Percentiles rank a stretch among this genome's conserved stretches.
These are phyloP conservation scores for Megamerina dolium DNA, from an alignment of 2,888 invertebrate species.

Conservation along the genomic window DNA sequence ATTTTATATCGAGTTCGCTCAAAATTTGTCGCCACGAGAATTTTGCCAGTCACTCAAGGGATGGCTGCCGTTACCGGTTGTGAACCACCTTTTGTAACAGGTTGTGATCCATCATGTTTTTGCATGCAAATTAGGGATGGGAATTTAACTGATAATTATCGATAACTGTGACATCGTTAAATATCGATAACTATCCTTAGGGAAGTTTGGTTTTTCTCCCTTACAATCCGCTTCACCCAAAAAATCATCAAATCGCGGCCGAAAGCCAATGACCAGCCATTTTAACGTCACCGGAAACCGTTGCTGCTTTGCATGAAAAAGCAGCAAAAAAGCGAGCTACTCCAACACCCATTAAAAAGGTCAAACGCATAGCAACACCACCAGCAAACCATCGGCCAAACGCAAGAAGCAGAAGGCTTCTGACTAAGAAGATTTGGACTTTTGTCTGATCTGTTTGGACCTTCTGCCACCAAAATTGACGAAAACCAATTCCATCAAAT, in stretches of 20 bases:
- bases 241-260: background rate
- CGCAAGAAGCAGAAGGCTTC: too few relatives aligned
- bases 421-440: too few relatives aligned
- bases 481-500: too few relatives aligned
- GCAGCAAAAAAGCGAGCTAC: background rate
- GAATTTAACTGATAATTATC: background rate
- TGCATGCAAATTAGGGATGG: background rate
- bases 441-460: too few relatives aligned
- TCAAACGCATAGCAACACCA: too few relatives aligned
- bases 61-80: background rate
- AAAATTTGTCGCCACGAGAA: too few relatives aligned
- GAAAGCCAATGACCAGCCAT: background rate
- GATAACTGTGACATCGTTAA: background rate
- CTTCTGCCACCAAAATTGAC: too few relatives aligned
- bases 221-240: background rate
- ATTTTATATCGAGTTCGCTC: too few relatives aligned
- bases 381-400: too few relatives aligned
- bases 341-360: too few relatives aligned
- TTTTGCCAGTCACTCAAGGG: too few relatives aligned
- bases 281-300: background rate
- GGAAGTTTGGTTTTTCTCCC: conserved; percentile 4
- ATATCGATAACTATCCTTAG: conserved; percentile 6
- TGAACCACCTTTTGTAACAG: too few relatives aligned
- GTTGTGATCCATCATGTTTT: background rate
- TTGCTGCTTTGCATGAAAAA: background rate